phyloP scores from a whole-genome alignment of 2,888 invertebrate genomes.

The Apotomis turbidana region DNA sequence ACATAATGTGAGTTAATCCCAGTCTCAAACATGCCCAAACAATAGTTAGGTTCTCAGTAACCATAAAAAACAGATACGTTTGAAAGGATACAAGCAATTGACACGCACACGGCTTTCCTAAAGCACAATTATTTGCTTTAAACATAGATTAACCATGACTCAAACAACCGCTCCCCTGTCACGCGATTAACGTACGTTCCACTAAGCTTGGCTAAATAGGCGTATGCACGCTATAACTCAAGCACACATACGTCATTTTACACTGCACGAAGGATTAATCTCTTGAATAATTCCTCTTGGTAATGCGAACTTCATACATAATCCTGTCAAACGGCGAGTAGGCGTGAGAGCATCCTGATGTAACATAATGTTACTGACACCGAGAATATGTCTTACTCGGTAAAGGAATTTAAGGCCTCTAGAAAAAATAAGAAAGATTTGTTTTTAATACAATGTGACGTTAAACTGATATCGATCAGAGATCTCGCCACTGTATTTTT shows the following conservation, averaged over 20 bases:
- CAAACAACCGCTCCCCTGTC: conserved; percentile 25
- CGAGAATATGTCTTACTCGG: neutral
- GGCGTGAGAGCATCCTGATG: conserved; percentile 25
- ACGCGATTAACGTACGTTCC: conserved; percentile 32
- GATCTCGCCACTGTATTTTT: too few species aligned
- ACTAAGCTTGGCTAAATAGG: neutral
- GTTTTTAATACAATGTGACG: too few species aligned
- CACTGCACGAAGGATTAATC: conserved; percentile 23
- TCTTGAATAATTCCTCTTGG: conserved; percentile 32
- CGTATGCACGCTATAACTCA: neutral
- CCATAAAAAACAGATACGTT: too few species aligned
- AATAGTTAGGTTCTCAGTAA: too few species aligned
- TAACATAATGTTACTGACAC: conserved; percentile 24
- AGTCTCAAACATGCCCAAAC: too few species aligned
- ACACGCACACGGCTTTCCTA: neutral
- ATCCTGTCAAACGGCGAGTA: conserved; percentile 13
- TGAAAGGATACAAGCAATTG: too few species aligned
- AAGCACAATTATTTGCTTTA: conserved; percentile 18
- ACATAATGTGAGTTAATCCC: too few species aligned
- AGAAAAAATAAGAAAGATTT: neutral
- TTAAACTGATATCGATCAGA: too few species aligned
- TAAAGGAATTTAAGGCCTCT: neutral
- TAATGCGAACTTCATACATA: conserved; percentile 31
- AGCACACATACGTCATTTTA: conserved; percentile 7
- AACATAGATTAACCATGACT: conserved; percentile 10